A percentile compares a stretch with the other conserved stretches of the same genome.
Evolutionary conservation across 2,113 vertebrate species (phyloP).

Genomic region (Smithornis capensis): DNA sequence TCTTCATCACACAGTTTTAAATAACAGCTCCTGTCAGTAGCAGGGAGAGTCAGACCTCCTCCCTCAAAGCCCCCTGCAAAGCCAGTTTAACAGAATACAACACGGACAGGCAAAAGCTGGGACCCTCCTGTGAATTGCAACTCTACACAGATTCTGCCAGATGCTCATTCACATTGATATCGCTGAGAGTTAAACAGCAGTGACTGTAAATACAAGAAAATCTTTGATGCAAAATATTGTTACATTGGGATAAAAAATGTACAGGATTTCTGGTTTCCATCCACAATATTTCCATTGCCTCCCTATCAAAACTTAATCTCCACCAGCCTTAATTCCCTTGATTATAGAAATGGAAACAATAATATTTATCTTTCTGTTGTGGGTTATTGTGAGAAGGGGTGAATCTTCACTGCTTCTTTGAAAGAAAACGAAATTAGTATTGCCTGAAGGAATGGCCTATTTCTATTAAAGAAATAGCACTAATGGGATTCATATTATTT

Average conservation of each 20-base stretch:
- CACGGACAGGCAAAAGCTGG: neutral
- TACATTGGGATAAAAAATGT: neutral
- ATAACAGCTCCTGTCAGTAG: neutral
- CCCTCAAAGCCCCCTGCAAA: neutral
- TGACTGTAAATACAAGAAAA: neutral
- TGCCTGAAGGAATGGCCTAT: neutral
- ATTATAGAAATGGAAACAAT: neutral
- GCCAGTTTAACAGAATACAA: neutral
- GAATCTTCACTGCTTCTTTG: neutral
- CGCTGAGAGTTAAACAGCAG: neutral
- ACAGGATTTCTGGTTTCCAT: neutral
- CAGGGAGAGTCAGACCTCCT: neutral
- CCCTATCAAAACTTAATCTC: neutral
- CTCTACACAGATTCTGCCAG: neutral
- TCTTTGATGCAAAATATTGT: neutral
- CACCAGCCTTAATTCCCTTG: neutral
- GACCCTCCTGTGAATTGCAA: neutral
- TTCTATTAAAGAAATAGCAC: neutral
- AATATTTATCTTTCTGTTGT: neutral
- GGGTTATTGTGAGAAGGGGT: neutral
- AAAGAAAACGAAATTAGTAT: neutral
- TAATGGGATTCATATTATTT: neutral
- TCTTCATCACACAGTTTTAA: neutral
- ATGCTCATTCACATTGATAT: neutral
- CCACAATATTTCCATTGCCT: neutral